Evolutionary conservation across 2,888 invertebrate species (phyloP).

Genomic region (Sarcophaga subvicina): DNA sequence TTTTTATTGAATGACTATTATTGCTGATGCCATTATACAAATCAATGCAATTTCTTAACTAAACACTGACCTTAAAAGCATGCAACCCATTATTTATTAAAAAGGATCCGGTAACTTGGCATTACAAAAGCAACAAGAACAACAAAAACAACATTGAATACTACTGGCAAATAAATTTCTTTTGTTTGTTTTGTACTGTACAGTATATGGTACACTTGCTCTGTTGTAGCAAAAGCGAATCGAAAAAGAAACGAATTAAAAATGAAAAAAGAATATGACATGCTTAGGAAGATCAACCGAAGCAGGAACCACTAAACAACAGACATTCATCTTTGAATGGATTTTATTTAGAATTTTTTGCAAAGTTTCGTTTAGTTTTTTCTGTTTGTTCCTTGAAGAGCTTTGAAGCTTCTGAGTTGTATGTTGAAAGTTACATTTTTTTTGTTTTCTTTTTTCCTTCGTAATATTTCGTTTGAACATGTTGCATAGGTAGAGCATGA

Average conservation of each 20-base stretch:
- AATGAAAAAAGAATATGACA: conserved; percentile 21
- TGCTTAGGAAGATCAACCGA: conserved; percentile 49
- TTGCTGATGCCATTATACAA: conserved; percentile 66
- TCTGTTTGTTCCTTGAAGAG: conserved; percentile 9
- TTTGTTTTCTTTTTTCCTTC: not conserved
- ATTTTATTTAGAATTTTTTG: conserved; percentile 3
- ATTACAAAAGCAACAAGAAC: not conserved
- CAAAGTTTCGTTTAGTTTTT: not conserved
- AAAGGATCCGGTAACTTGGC: conserved; percentile 48
- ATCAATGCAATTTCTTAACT: conserved; percentile 69
- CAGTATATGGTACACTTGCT: conserved; percentile 56
- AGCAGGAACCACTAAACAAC: conserved; percentile 14
- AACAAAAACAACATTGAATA: conserved; percentile 22
- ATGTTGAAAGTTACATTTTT: conserved; percentile 1
- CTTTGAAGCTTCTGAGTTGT: conserved; percentile 61
- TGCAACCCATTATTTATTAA: conserved; percentile 66
- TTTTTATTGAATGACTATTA: conserved; percentile 50
- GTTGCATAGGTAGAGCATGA: conserved; percentile 28
- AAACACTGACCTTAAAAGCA: conserved; percentile 69
- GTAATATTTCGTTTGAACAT: conserved; percentile 37
- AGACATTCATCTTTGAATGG: conserved; percentile 51
- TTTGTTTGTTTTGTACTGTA: not conserved
- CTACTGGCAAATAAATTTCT: conserved; percentile 5
- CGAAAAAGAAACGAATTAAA: conserved; percentile 4
- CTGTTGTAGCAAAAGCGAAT: conserved; percentile 20